phyloP scores from a whole-genome alignment of 2,797 vertebrate species.

The Vireo griseus region DNA sequence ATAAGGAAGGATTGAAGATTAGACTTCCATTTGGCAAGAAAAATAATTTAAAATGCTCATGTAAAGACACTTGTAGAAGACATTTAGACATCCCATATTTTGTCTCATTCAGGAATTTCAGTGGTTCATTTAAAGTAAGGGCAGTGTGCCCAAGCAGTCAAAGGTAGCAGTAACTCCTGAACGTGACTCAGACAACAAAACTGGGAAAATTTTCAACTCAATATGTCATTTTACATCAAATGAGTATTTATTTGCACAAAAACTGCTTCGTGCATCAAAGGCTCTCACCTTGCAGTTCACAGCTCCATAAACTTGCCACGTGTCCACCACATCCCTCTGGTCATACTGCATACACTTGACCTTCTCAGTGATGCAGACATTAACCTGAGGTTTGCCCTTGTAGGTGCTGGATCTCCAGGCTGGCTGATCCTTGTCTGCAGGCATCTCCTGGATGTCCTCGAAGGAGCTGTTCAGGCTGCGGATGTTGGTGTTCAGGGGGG shows the following conservation, averaged over 20 bases:
- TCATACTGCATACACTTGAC: conserved; percentile 92
- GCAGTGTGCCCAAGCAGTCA: neutral
- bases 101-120: neutral
- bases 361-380: conserved; percentile 83
- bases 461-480: conserved; percentile 56
- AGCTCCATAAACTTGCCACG: conserved; percentile 90
- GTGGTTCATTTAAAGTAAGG: neutral
- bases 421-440: conserved; percentile 81
- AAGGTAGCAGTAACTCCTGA: neutral
- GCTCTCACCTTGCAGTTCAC: conserved; percentile 90
- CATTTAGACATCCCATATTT: neutral
- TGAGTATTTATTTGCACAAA: neutral
- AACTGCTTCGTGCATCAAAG: neutral
- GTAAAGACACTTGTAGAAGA: neutral
- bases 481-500: conserved; percentile 80
- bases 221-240: neutral
- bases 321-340: conserved; percentile 81
- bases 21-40: neutral
- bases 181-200: neutral
- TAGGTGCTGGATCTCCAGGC: conserved; percentile 86
- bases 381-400: conserved; percentile 86
- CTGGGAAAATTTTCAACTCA: accelerated
- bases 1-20: neutral
- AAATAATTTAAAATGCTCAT: neutral
- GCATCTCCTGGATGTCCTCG: conserved; percentile 57